These are phyloP conservation scores for Pseudorhiza aurosa DNA, from an alignment of 30 jellyfish, hydroid and myxozoan species.

Conservation along the genomic window DNA sequence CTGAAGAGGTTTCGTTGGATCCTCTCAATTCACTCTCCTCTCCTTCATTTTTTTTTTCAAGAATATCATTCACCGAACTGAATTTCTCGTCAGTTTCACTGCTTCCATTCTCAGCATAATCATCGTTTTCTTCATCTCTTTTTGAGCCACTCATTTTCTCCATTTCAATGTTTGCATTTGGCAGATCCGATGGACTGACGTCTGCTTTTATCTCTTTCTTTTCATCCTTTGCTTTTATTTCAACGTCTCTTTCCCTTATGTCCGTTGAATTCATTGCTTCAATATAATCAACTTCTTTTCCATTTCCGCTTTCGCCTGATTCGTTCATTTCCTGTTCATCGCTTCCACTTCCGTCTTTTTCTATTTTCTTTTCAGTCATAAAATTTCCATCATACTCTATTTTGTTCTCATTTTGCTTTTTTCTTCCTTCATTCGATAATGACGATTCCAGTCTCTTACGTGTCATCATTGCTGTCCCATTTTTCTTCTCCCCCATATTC, in stretches of 20 bases:
- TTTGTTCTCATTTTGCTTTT: conserved; percentile 31
- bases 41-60: neutral
- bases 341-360: conserved; percentile 11
- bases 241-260: neutral
- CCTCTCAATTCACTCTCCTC: neutral
- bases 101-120: neutral
- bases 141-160: neutral
- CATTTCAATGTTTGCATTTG: neutral
- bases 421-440: conserved; percentile 43
- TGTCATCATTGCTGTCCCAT: neutral
- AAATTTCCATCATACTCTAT: conserved; percentile 21
- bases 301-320: conserved; percentile 32
- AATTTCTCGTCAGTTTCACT: neutral
- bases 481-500: neutral
- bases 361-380: conserved; percentile 15
- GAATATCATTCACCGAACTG: neutral
- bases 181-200: neutral
- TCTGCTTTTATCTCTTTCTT: neutral
- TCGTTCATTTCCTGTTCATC: neutral
- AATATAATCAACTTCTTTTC: neutral
- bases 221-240: neutral
- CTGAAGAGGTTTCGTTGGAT: neutral
- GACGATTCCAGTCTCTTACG: conserved; percentile 9
- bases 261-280: neutral
- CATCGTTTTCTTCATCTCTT: neutral